Conservation (phyloP, 2,888 invertebrate species). For the Andrena fulva region DNA sequence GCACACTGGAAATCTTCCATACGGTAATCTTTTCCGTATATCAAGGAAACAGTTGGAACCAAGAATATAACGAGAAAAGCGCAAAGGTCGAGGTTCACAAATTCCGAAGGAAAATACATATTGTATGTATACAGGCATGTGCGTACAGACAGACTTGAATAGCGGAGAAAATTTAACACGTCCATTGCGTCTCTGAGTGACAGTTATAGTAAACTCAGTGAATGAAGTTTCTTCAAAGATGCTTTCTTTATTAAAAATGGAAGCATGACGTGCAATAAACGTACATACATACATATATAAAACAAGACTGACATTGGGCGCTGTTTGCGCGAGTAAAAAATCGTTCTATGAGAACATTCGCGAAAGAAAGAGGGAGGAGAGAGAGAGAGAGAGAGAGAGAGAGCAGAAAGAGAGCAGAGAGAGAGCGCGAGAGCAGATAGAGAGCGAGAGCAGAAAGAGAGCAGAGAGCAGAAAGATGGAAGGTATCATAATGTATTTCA, state of each 20-base stretch:
- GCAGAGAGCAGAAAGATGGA: not conserved
- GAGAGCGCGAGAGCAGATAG: not conserved
- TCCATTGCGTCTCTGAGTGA: no score
- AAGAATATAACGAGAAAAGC: no score
- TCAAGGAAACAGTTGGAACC: no score
- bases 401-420: not conserved
- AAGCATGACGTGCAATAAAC: constrained; percentile 21
- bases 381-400: not conserved
- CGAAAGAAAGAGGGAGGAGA: not conserved
- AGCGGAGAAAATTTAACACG: no score
- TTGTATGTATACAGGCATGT: not conserved
- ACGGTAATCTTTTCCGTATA: not conserved
- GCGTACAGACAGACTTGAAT: no score
- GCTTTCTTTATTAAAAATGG: constrained; percentile 25
- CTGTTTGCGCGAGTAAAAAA: constrained; percentile 10
- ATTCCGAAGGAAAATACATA: not conserved
- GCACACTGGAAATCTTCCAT: not conserved
- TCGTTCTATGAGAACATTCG: constrained; percentile 11
- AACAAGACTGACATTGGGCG: not conserved
- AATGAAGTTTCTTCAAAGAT: not conserved
- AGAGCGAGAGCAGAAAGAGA: not conserved
- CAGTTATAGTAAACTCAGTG: not conserved
- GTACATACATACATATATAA: constrained; percentile 22
- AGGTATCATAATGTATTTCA: not conserved
- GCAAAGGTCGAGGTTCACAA: no score